Conservation (phyloP, 2,888 invertebrate genomes). For the Dryadula phaetusa region DNA sequence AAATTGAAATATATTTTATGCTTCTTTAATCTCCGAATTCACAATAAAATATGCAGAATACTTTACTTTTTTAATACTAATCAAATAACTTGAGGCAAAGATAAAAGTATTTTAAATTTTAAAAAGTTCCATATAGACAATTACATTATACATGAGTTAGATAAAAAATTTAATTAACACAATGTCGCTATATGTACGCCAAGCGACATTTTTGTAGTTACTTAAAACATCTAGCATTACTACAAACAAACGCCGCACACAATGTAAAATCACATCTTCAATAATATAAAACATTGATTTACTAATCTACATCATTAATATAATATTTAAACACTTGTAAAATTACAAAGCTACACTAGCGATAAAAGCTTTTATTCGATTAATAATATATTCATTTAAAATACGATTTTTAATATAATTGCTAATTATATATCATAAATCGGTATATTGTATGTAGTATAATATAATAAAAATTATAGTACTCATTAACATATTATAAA, state of each 20-base stretch:
- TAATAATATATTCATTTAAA: not conserved
- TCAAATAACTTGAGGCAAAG: not conserved
- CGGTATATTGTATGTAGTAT: not conserved
- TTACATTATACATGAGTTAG: not conserved
- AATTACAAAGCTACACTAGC: slow-evolving; percentile 18
- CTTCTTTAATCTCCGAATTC: not conserved
- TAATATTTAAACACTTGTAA: not conserved
- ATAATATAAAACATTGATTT: not conserved
- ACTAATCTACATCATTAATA: not conserved
- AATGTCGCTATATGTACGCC: not conserved
- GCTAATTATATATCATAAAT: not conserved
- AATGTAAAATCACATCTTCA: not conserved
- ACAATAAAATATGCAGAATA: not conserved
- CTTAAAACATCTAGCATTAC: slow-evolving; percentile 1
- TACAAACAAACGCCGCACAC: not conserved
- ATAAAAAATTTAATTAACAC: not conserved
- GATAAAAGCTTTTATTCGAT: not conserved
- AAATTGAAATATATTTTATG: not conserved
- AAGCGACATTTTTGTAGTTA: not conserved
- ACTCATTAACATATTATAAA: too few species aligned
- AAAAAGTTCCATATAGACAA: not conserved
- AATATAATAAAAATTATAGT: not conserved
- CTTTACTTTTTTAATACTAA: not conserved
- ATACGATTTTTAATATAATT: not conserved
- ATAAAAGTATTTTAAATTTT: not conserved